Base-by-base conservation (phyloP, 2,797 vertebrate genomes). In the Ctenopoma kingsleyae region DNA sequence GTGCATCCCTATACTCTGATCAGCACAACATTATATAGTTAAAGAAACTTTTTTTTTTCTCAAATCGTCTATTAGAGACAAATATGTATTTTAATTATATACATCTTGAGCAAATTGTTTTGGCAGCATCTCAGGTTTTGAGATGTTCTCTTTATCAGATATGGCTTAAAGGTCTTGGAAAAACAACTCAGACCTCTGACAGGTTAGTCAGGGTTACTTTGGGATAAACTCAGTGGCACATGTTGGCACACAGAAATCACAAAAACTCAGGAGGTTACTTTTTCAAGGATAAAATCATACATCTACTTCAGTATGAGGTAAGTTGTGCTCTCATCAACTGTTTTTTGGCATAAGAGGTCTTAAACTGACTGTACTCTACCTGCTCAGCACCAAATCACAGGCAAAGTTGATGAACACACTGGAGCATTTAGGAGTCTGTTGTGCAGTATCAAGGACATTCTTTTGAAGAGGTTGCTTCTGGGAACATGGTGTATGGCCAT, bases 401-500 rank as follows among this genome's bases (percentile, higher is more conserved):
- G 15, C 35, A 36, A 36, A 12, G 35, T 36, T 36, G 38, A 6
- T 41, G 15, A 41, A 41, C 38, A 16, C 13, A 41, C 11, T 6
- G 15, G 15, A 4, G 11, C 12, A 13, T 38, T 38, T 38, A 30
- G 27, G 36, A 36, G 35, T 36, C 35, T 5, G 35, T 40, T 65
- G 48, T 7, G 3, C 17, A 38, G 6, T 22, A 20, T 23, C 63
- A 32, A 60, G 13, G 30, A 50, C 6, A 25, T 41, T 64, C 32
- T 41, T 55, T 25, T 43, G 27, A 36, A 22, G 48, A 23, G 15
- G 54, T 17, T 49, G 40, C 64, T 62, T 35, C 17, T 49, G 48
- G 20, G 52, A 60, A 61, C 30, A 58, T 17, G 36, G 12, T 13
- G 47, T 51, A 32, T 68, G 44, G 67, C 30, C 47, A 67, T 15